Percentiles rank a stretch among this genome's conserved stretches.
Evolutionary conservation across 2,797 vertebrate species (phyloP).

Genomic region (Anguilla anguilla): DNA sequence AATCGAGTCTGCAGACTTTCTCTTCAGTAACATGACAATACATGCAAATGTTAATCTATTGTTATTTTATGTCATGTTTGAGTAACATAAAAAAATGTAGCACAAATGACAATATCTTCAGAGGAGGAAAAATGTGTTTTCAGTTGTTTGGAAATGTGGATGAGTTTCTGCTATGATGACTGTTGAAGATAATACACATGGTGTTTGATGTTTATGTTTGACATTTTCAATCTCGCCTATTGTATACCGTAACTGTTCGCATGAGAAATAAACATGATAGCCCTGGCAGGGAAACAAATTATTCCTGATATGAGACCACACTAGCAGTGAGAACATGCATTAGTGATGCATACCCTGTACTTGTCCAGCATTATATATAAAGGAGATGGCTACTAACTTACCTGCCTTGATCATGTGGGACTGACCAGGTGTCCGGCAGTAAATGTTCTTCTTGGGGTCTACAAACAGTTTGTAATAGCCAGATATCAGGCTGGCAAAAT

Average conservation of each 20-base stretch:
- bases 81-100: background rate
- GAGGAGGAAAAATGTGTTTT: background rate
- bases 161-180: background rate
- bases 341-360: background rate
- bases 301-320: background rate
- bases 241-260: background rate
- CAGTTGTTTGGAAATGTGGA: background rate
- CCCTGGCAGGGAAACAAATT: background rate
- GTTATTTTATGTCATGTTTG: background rate
- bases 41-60: background rate
- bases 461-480: constrained; percentile 97
- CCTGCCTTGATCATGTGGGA: constrained; percentile 97
- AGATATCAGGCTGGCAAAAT: constrained; percentile 94
- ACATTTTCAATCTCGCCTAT: background rate
- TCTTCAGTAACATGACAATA: background rate
- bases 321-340: background rate
- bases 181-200: background rate
- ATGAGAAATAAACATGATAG: background rate
- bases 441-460: constrained; percentile 92
- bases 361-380: constrained; percentile 38
- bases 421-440: constrained; percentile 86
- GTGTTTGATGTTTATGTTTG: background rate
- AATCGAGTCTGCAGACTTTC: background rate
- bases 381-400: constrained; percentile 73
- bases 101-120: background rate